These are phyloP conservation scores for Hippocampus abdominalis DNA, from an alignment of 2,113 vertebrate genomes.

Conservation along the genomic window DNA sequence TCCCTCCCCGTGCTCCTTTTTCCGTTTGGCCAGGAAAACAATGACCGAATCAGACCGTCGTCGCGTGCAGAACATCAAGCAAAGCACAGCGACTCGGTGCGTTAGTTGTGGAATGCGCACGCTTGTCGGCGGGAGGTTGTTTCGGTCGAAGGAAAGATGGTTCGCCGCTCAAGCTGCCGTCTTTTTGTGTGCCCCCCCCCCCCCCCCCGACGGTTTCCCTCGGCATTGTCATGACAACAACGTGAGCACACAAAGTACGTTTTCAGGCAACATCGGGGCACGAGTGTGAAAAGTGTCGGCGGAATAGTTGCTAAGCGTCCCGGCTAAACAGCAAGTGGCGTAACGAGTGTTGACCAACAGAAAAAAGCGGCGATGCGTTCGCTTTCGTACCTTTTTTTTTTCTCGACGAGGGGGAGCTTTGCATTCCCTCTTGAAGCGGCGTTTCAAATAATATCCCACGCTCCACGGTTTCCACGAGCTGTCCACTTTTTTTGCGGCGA, in stretches of 20 bases:
- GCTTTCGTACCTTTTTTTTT: conserved; percentile 49
- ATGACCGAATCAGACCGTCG: background rate
- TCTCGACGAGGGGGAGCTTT: conserved; percentile 27
- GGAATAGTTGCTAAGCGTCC: background rate
- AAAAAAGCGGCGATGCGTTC: conserved; percentile 17
- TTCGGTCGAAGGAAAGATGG: background rate
- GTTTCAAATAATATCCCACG: background rate
- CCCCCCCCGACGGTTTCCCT: conserved; percentile 51
- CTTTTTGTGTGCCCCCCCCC: conserved; percentile 48
- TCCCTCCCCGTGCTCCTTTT: conserved; percentile 8
- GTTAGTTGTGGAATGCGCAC: background rate
- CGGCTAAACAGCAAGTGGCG: conserved; percentile 30
- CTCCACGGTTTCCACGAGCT: background rate
- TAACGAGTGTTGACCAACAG: conserved; percentile 8
- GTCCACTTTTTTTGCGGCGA: background rate
- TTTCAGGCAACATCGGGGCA: background rate
- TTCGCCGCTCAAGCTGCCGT: conserved; percentile 23
- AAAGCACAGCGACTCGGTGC: background rate
- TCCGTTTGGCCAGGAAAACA: conserved; percentile 23
- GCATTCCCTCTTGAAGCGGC: conserved; percentile 3
- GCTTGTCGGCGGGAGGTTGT: background rate
- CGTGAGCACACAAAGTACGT: conserved; percentile 46
- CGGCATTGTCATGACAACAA: conserved; percentile 72
- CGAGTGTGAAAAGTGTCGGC: background rate
- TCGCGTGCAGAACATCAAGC: background rate